A percentile compares a stretch with the other conserved stretches of the same genome.
Evolutionary conservation across 2,797 vertebrate species (phyloP).

Genomic region (Syngnathus rostellatus): DNA sequence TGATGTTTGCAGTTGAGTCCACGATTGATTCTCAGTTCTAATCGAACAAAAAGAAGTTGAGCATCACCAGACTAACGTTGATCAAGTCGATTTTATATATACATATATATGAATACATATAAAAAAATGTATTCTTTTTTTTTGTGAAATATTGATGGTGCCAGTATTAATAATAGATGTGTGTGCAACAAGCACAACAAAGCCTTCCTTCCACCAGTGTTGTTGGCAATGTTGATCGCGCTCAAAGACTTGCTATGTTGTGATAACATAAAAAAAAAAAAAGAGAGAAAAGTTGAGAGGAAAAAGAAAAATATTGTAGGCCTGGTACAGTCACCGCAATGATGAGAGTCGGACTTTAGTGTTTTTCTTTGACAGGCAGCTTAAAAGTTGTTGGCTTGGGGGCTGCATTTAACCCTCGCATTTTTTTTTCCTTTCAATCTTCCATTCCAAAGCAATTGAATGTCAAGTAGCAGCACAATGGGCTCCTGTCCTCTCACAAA

Average conservation of each 20-base stretch:
- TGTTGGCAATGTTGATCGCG: neutral
- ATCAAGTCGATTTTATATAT: neutral
- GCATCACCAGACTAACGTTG: neutral
- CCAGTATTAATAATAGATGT: neutral
- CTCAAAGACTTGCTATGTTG: neutral
- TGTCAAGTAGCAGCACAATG: slow-evolving; percentile 2
- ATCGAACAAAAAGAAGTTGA: neutral
- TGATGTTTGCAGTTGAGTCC: neutral
- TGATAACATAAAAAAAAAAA: neutral
- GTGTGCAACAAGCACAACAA: neutral
- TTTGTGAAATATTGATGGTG: neutral
- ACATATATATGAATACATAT: no score
- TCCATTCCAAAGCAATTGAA: slow-evolving; percentile 9
- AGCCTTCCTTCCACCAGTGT: neutral
- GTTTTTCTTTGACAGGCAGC: neutral
- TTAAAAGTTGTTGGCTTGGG: neutral
- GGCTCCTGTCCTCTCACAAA: neutral
- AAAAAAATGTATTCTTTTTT: no score
- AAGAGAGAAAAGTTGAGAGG: no score
- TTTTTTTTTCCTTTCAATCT: neutral
- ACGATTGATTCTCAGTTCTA: neutral
- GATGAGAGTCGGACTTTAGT: neutral
- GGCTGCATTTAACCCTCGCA: neutral
- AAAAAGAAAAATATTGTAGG: neutral
- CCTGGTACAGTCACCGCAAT: neutral